Base-by-base conservation (phyloP, 2,797 vertebrate genomes). In the Eutrigla gurnardus region DNA sequence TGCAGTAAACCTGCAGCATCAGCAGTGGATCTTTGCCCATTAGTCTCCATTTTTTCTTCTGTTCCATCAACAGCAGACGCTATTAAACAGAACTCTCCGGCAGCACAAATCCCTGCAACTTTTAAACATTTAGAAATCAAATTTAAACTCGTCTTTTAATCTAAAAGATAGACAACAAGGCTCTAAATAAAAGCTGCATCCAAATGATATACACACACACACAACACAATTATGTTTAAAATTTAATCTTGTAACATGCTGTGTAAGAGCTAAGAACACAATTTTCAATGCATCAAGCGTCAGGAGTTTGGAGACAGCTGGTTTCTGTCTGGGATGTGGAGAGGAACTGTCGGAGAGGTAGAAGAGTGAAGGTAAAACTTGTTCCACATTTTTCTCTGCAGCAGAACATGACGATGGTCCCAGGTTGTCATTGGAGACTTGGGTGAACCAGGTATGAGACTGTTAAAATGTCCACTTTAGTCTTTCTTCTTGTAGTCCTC, bases 401-500 rank as follows among this genome's bases (percentile, higher is more conserved):
- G 60, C 1, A 8, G 55, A 72, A 68, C 25, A 18, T 46, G 9
- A 18, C 53, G 65, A 64, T 79, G 80, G 78, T 82, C 75, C 78
- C 73, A 35, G 25, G 65, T 17, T 7, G 42, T 73, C 25, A 59
- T 35, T 50, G 54, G 37, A 86, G 9, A n/a, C 3, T n/a, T 65
- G 52, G 35, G 43, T 9, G 3, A 4, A 40, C 10, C 43, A 62
- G 43, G 36, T n/a, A 6, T 17, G 2, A 59, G 8, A 65, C 54
- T 36, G 45, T 47, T 75, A 25, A 70, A 84, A 79, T 45, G 71
- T 77, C 63, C 55, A 32, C 6, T 73, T 93, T 82, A 96, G 0
- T 91, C 88, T 62, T 57, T 92, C 55, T 94, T 95, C 89, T 94
- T 96, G 89, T 97, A 97, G 69, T 13, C 89, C 68, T 96, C 95